A percentile compares a stretch with the other conserved stretches of the same genome.
Evolutionary conservation across 1,140 invertebrate species (phyloP).

Genomic region (Proales similis): DNA sequence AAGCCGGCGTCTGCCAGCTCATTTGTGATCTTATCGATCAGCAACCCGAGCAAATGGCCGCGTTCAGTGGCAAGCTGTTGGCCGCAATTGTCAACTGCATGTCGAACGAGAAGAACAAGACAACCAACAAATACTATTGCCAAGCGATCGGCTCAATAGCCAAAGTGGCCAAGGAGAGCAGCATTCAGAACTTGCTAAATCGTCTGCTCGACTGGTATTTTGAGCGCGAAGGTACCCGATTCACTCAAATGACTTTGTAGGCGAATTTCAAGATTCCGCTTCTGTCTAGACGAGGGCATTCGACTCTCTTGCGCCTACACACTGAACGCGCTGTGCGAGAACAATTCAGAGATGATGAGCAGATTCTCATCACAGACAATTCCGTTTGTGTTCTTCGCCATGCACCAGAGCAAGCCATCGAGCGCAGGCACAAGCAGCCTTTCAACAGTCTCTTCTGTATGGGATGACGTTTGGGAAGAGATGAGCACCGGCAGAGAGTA

Average conservation of each 20-base stretch:
- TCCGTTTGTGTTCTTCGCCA: conserved; percentile 37
- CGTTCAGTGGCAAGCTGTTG: conserved; percentile 22
- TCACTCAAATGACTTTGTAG: neutral
- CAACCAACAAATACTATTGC: conserved; percentile 20
- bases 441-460: conserved; percentile 1
- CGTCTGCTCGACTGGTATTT: conserved; percentile 29
- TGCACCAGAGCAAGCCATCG: too few relatives aligned
- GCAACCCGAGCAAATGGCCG: neutral
- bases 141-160: conserved; percentile 23
- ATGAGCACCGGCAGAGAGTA: conserved; percentile 31
- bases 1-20: conserved; percentile 49
- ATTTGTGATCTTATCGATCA: conserved; percentile 9
- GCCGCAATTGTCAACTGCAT: conserved; percentile 29
- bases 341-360: conserved; percentile 7
- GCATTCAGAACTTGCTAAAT: conserved; percentile 26
- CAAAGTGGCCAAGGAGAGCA: conserved; percentile 17
- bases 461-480: conserved; percentile 35
- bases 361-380: conserved; percentile 5
- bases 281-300: conserved; percentile 11
- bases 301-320: conserved; percentile 23
- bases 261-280: neutral
- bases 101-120: conserved; percentile 29
- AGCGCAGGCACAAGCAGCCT: too few relatives aligned
- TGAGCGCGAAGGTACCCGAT: conserved; percentile 8
- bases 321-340: neutral